Percentiles rank a stretch among this genome's conserved stretches.
Evolutionary conservation across 2,888 invertebrate species (phyloP).

Genomic region (Aphodius sticticus): DNA sequence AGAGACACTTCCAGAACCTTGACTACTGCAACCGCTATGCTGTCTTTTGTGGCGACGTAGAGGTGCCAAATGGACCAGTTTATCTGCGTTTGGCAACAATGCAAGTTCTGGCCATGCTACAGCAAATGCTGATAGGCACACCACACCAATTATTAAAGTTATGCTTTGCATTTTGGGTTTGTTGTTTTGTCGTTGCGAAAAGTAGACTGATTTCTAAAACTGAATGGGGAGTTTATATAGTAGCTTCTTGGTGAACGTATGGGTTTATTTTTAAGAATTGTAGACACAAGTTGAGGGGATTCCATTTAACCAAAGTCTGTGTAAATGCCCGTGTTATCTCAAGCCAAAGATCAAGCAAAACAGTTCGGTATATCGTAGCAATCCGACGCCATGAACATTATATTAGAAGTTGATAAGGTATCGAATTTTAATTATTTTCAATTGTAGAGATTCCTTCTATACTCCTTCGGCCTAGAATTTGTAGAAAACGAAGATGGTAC

Average conservation of each 20-base stretch:
- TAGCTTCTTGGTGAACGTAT: no score
- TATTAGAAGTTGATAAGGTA: not conserved
- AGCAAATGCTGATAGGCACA: constrained; percentile 6
- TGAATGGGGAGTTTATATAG: not conserved
- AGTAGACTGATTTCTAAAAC: not conserved
- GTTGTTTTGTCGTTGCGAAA: not conserved
- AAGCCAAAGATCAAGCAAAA: constrained; percentile 5
- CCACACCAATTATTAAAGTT: constrained; percentile 1
- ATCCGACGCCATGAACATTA: not conserved
- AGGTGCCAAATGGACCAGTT: constrained; percentile 15
- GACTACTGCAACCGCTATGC: not conserved
- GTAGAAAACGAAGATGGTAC: constrained; percentile 17
- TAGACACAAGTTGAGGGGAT: not conserved
- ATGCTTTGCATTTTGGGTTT: constrained; percentile 9
- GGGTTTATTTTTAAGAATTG: not conserved
- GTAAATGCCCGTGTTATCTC: not conserved
- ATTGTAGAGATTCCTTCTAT: not conserved
- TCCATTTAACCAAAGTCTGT: not conserved
- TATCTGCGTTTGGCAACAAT: not conserved
- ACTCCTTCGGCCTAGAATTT: not conserved
- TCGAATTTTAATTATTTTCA: not conserved
- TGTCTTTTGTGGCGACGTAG: constrained; percentile 25
- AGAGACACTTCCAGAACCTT: not conserved
- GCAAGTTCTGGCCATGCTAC: constrained; percentile 6
- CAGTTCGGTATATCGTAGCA: no score